These are phyloP conservation scores for Ruditapes philippinarum DNA, from an alignment of 1,140 invertebrate genomes.

Conservation along the genomic window DNA sequence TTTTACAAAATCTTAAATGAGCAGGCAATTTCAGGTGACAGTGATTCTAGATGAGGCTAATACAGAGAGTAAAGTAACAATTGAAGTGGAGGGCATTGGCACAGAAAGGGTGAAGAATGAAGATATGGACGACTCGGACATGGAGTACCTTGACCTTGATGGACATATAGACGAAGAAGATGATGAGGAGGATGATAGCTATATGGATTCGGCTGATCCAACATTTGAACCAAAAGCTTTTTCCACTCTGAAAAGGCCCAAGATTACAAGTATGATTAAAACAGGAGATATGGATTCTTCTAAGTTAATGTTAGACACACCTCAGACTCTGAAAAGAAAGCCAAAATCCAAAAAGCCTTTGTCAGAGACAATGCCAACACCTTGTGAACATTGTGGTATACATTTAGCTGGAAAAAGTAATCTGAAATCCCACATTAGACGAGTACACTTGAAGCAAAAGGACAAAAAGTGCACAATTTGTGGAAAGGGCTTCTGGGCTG, in stretches of 20 bases:
- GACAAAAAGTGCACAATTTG: constrained; percentile 60
- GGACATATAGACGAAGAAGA: constrained; percentile 8
- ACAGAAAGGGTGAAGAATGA: constrained; percentile 20
- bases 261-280: not conserved
- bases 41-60: not conserved
- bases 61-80: not conserved
- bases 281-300: too few relatives aligned
- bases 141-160: constrained; percentile 40
- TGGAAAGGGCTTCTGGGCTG: constrained; percentile 54
- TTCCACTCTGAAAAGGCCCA: not conserved
- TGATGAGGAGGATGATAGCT: not conserved
- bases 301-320: too few relatives aligned
- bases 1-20: not conserved
- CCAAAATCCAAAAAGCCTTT: constrained; percentile 38
- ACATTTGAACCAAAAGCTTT: not conserved
- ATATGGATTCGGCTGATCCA: not conserved
- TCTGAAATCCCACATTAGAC: constrained; percentile 57
- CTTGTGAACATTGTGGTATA: constrained; percentile 59
- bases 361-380: constrained; percentile 46
- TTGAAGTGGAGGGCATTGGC: not conserved
- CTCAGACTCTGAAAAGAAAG: constrained; percentile 18
- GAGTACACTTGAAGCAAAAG: constrained; percentile 51
- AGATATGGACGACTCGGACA: constrained; percentile 51
- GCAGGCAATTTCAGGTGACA: not conserved
- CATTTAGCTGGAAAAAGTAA: constrained; percentile 54